Percentiles rank a stretch among this genome's conserved stretches.
These are phyloP conservation scores for Contarinia nasturtii DNA, from an alignment of 1,140 invertebrate genomes.

Conservation along the genomic window DNA sequence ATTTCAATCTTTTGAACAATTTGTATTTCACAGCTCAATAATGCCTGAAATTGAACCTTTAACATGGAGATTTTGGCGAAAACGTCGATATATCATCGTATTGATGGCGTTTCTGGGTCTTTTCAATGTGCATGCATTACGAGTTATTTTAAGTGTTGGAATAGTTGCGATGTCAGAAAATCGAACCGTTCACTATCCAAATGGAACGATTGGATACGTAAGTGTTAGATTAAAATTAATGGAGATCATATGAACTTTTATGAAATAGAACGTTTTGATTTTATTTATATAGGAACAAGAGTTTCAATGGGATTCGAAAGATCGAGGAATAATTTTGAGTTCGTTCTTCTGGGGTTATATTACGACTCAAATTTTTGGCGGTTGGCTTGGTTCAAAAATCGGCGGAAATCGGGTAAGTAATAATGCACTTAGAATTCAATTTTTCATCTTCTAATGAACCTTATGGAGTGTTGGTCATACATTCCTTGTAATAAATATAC, in stretches of 20 bases:
- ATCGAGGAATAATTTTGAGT: conserved; percentile 56
- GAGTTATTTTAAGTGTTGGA: conserved; percentile 76
- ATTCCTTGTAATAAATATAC: no score
- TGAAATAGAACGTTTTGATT: no score
- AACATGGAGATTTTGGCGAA: conserved; percentile 48
- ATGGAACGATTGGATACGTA: conserved; percentile 32
- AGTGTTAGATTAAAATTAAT: conserved; percentile 12
- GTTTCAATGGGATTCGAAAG: conserved; percentile 54
- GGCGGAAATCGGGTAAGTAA: conserved; percentile 30
- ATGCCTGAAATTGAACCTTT: conserved; percentile 25
- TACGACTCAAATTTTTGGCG: conserved; percentile 44
- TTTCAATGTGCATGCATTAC: conserved; percentile 67
- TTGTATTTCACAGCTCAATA: conserved; percentile 24
- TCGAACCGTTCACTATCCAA: conserved; percentile 29
- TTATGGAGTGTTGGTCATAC: no score
- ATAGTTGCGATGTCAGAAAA: conserved; percentile 73
- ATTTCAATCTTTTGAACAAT: no score
- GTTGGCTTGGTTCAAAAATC: conserved; percentile 40
- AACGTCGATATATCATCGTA: conserved; percentile 49
- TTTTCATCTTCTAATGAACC: no score
- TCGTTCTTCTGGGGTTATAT: conserved; percentile 67
- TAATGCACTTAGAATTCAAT: no score
- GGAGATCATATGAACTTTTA: not conserved
- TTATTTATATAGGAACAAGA: conserved; percentile 30
- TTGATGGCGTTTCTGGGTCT: conserved; percentile 71